phyloP scores from a whole-genome alignment of 2,888 invertebrate species.

The Drosophila leonis region DNA sequence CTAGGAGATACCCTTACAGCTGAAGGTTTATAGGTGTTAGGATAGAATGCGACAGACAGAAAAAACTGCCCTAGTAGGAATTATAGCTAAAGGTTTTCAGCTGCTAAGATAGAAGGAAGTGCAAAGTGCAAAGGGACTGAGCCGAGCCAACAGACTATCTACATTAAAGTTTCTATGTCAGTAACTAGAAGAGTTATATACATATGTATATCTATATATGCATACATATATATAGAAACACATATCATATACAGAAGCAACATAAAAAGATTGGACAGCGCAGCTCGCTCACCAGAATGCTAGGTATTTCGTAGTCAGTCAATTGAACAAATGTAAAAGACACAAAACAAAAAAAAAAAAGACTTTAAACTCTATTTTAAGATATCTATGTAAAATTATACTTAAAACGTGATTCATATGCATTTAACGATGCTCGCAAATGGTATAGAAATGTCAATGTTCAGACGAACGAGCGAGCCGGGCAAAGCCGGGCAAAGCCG shows the following conservation, averaged over 20 bases:
- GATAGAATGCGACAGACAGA: no score
- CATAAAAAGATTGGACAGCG: not conserved
- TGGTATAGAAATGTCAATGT: constrained; percentile 4
- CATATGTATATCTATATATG: not conserved
- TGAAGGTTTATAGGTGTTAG: not conserved
- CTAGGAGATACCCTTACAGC: not conserved
- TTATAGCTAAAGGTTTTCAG: no score
- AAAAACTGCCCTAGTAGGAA: no score
- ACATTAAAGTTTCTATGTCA: not conserved
- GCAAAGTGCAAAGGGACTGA: not conserved
- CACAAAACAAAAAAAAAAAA: not conserved
- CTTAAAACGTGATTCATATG: not conserved
- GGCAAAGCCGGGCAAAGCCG: not conserved
- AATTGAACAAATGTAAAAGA: not conserved
- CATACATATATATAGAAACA: no score
- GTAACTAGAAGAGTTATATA: not conserved
- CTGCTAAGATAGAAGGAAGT: no score
- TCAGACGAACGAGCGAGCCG: constrained; percentile 1
- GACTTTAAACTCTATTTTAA: not conserved
- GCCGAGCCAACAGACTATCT: not conserved
- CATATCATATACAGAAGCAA: not conserved
- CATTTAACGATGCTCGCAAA: constrained; percentile 2
- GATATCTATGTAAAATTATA: not conserved
- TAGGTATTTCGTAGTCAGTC: not conserved
- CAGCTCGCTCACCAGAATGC: not conserved